These are phyloP conservation scores for Andrena minutula DNA, from an alignment of 2,888 invertebrate genomes.

Conservation along the genomic window DNA sequence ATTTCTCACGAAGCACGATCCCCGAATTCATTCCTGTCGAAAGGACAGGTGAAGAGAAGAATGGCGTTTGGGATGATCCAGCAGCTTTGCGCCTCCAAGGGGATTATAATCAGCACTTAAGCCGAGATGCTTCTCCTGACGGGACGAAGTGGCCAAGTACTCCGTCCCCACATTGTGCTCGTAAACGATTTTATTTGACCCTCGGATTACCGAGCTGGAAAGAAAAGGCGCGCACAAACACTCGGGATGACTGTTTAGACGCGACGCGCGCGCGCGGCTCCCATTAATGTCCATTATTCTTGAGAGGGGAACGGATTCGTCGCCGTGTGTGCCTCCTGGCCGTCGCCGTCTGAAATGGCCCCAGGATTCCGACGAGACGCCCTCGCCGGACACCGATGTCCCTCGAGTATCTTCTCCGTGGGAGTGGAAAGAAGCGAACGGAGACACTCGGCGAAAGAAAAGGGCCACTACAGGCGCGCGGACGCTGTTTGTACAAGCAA, in stretches of 20 bases:
- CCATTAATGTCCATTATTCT: constrained; percentile 71
- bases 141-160: constrained; percentile 63
- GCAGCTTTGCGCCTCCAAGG: constrained; percentile 73
- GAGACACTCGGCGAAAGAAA: constrained; percentile 15
- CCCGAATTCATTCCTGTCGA: constrained; percentile 20
- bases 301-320: constrained; percentile 46
- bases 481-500: constrained; percentile 12
- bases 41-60: constrained; percentile 69
- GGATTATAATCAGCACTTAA: constrained; percentile 81
- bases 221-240: constrained; percentile 62
- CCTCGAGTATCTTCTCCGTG: neutral
- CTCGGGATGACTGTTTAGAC: constrained; percentile 62
- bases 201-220: constrained; percentile 68
- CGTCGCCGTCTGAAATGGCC: constrained; percentile 2
- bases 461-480: too few relatives aligned
- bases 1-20: constrained; percentile 8
- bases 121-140: constrained; percentile 70
- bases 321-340: constrained; percentile 36
- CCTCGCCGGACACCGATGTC: constrained; percentile 8
- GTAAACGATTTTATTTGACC: constrained; percentile 80
- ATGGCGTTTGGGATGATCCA: constrained; percentile 75
- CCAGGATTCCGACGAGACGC: constrained; percentile 7
- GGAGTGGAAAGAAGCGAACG: neutral
- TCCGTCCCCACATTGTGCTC: constrained; percentile 70
- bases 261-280: constrained; percentile 24